Evolutionary conservation across 92 coral and sea anemone genomes (phyloP), one percentile per base, ranked within the genome.

Genomic region (Isaurus tuberculatus): DNA sequence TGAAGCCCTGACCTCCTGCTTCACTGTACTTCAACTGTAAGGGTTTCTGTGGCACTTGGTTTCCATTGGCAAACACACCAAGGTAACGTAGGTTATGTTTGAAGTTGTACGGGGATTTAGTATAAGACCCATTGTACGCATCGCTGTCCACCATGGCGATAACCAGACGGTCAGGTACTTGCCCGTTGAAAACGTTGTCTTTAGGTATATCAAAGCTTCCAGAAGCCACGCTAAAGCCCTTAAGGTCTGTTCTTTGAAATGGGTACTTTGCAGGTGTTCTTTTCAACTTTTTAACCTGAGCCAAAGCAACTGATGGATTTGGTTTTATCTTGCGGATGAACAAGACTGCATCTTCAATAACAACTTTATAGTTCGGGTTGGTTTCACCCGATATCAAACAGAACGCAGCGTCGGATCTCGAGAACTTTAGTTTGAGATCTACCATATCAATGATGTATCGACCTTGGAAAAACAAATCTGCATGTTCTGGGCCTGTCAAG

Each of bases 381-480:
- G 53, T 46, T 31, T 90, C 14, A 86, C 88, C 57, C 42, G 42
- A 36, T 6, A 36, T 36, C 42, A 36, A 36, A 36, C 42, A 36
- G 42, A 36, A 36, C 42, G 42, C 42, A 36, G 42, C 42, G 42
- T 36, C 42, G 2, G 92, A 70, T 81, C 94, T 75, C 28, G 85
- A 87, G n/a, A 91, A 80, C 70, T 91, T 91, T 33, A 91, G 28
- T 29, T 89, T 81, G n/a, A 88, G 44, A 51, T 89, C 86, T 1
- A 91, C 90, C 36, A 84, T 72, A 73, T 64, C 83, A 63, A 78
- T 22, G 44, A 75, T 44, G 46, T 79, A 72, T 3, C 85, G 79
- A 30, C 85, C 86, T 19, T 85, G 82, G 49, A 85, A 85, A 79
- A 86, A 86, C 5, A 80, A 32, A 75, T 85, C 86, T 32, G 51